Evolutionary conservation across 2,113 vertebrate genomes (phyloP).

Genomic region (Callionymus lyra): DNA sequence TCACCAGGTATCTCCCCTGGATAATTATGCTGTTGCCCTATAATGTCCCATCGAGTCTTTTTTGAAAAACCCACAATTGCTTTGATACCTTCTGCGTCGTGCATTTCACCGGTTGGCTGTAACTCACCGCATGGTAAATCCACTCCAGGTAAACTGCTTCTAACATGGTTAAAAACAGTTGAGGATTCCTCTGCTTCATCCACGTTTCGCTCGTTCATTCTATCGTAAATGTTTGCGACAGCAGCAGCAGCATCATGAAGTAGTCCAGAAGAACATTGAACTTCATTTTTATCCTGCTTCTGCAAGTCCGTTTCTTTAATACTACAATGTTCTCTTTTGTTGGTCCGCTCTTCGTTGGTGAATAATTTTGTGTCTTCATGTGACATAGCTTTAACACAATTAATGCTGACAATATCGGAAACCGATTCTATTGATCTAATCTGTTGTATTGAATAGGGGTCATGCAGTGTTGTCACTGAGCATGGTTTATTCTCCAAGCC

Average conservation of each 20-base stretch:
- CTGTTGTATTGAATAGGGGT: too few species aligned
- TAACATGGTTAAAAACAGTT: slow-evolving; percentile 4
- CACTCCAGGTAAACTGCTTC: slow-evolving; percentile 6
- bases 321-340: too few species aligned
- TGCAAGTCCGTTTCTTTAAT: background rate
- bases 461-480: too few species aligned
- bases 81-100: slow-evolving; percentile 25
- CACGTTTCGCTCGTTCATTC: slow-evolving; percentile 44
- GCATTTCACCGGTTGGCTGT: slow-evolving; percentile 31
- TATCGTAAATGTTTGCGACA: slow-evolving; percentile 23
- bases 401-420: too few species aligned
- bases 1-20: slow-evolving; percentile 23
- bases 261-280: slow-evolving; percentile 24
- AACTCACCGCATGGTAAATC: slow-evolving; percentile 21
- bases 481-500: too few species aligned
- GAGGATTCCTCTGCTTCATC: slow-evolving; percentile 18
- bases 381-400: too few species aligned
- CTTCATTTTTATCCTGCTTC: slow-evolving; percentile 19
- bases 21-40: slow-evolving; percentile 57
- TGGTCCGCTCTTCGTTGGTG: too few species aligned
- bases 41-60: slow-evolving; percentile 72
- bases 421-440: too few species aligned
- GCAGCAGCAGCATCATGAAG: slow-evolving; percentile 26
- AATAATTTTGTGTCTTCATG: too few species aligned
- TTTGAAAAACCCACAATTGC: slow-evolving; percentile 36